Evolutionary conservation across 64 coral and sea anemone species (phyloP), one percentile per base, ranked within the genome.

Genomic region (Montipora sp.): DNA sequence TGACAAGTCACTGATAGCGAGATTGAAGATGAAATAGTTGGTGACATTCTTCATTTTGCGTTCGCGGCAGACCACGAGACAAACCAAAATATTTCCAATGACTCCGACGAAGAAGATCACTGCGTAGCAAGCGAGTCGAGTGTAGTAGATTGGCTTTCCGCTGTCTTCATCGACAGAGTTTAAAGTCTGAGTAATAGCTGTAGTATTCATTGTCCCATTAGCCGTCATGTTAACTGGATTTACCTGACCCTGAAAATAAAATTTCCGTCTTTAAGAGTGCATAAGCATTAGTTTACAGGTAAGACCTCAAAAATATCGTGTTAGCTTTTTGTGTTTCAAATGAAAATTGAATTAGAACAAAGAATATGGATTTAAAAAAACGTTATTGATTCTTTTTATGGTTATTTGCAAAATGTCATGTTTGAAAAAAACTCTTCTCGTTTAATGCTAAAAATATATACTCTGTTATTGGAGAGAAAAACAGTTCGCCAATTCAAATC

Each of bases 21-120:
- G 48, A 67, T 98, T 98, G 3, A 98, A 93, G 27, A 98, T 98
- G 77, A 98, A 98, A 91, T 94, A 98, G 60, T 98, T 98, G 0
- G 95, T 98, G 12, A 98, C 89, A 36, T 92, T 98, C 47, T 98
- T 98, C 95, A 98, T 98, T 75, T 89, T 94, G 13, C 95, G 69
- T 78, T 98, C 73, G 21, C 95, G 84, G 43, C 95, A 98, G 2
- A 98, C 95, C 18, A 98, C 95, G 9, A 98, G 70, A 24, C 95
- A 98, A 8, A 98, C 95, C 60, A 98, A 55, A 0, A 82, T 93
- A 27, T 98, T 98, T 16, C 95, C 95, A 19, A 98, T 92, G 14
- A 98, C 95, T 22, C 95, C 95, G 18, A 98, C 92, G 3, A 98
- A 89, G 19, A 98, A 98, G 44, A 98, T 98, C 0, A 98, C 80